These are phyloP conservation scores for Petrocephalus schoutedeni DNA, from an alignment of 2,797 vertebrate species.

Conservation along the genomic window DNA sequence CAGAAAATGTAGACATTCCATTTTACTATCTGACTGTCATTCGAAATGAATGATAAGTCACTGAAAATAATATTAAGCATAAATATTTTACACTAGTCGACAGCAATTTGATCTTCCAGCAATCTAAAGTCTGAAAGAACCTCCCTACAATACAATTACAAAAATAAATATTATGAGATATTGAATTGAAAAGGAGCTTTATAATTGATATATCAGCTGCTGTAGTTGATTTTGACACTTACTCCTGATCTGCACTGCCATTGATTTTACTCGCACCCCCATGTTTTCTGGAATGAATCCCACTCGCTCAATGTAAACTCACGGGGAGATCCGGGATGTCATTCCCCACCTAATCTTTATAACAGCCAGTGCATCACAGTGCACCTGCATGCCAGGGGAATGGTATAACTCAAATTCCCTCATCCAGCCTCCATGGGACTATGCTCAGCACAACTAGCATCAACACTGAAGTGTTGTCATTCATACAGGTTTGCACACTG, in stretches of 20 bases:
- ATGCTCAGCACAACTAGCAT: background rate
- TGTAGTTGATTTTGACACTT: background rate
- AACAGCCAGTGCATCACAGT: conserved; percentile 21
- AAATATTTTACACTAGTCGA: background rate
- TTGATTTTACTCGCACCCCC: background rate
- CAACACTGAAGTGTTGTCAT: background rate
- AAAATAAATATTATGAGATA: background rate
- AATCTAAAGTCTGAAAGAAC: background rate
- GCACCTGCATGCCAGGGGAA: conserved; percentile 12
- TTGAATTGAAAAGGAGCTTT: background rate
- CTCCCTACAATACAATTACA: background rate
- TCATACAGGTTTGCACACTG: background rate
- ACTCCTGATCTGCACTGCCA: background rate
- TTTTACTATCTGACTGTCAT: background rate
- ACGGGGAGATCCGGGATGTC: background rate
- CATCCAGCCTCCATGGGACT: background rate
- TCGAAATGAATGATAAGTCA: background rate
- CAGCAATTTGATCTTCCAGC: background rate
- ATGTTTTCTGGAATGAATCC: background rate
- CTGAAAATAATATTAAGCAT: background rate
- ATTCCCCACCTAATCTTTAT: conserved; percentile 24
- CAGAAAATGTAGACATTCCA: background rate
- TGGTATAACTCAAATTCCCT: conserved; percentile 11
- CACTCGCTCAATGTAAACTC: background rate
- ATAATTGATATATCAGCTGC: background rate